Conservation (phyloP, 1,140 invertebrate genomes). For the Vanessa atalanta region DNA sequence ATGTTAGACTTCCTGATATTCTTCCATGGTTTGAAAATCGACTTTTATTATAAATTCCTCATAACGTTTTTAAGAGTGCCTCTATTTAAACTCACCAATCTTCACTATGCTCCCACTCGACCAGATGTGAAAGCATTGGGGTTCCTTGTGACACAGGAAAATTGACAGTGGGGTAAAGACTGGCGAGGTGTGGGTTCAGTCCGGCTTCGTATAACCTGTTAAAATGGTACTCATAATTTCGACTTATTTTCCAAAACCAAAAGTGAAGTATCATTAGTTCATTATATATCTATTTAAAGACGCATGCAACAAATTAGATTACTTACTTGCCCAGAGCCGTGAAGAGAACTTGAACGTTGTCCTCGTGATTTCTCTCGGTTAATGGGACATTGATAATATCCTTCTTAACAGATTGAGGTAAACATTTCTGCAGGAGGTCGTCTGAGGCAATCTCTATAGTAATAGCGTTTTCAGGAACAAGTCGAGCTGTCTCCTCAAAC, state of each 20-base stretch:
- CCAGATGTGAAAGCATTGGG: constrained; percentile 82
- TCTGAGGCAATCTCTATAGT: constrained; percentile 92
- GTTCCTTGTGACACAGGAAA: constrained; percentile 80
- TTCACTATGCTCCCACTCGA: constrained; percentile 95
- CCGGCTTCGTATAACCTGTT: constrained; percentile 75
- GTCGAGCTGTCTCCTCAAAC: constrained; percentile 90
- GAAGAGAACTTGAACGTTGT: constrained; percentile 87
- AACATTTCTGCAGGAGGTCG: constrained; percentile 87
- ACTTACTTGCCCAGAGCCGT: constrained; percentile 87
- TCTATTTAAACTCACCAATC: constrained; percentile 81
- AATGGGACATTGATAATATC: constrained; percentile 88
- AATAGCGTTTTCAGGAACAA: constrained; percentile 90
- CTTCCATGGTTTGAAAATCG: no score
- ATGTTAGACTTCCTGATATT: no score
- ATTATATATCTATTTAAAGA: no score
- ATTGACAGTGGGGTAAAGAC: constrained; percentile 83
- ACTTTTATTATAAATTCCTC: no score
- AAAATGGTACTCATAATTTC: not conserved
- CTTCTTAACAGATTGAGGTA: constrained; percentile 81
- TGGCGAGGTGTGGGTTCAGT: constrained; percentile 73
- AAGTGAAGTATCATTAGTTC: not conserved
- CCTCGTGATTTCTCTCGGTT: constrained; percentile 87
- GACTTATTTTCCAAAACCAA: not conserved
- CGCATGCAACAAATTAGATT: not conserved
- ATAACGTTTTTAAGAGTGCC: no score